These are phyloP conservation scores for Holothuria glaberrima DNA, from an alignment of 35 echinoderm and acorn worm species.

Conservation along the genomic window DNA sequence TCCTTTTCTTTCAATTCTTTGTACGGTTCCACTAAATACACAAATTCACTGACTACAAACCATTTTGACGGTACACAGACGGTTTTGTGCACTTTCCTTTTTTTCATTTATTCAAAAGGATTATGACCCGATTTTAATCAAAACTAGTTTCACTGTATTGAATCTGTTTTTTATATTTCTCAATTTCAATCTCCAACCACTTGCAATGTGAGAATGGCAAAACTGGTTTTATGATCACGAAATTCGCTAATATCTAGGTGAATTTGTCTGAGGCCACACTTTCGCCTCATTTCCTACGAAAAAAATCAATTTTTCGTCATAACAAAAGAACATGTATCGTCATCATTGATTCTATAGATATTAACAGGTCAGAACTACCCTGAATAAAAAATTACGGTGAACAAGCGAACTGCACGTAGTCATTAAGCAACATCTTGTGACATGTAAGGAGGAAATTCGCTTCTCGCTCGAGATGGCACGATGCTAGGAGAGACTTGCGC, in stretches of 20 bases:
- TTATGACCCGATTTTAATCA: constrained; percentile 51
- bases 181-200: neutral
- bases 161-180: neutral
- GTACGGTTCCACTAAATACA: neutral
- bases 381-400: constrained; percentile 7
- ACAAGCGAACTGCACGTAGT: constrained; percentile 23
- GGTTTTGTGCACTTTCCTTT: neutral
- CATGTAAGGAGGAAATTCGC: constrained; percentile 20
- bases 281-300: constrained; percentile 3
- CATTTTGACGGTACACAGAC: neutral
- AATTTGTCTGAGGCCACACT: constrained; percentile 13
- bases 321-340: constrained; percentile 22
- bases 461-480: constrained; percentile 36
- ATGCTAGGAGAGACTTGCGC: neutral
- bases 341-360: constrained; percentile 38
- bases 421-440: constrained; percentile 8
- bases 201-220: neutral
- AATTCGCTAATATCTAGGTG: constrained; percentile 32
- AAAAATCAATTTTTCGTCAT: constrained; percentile 45
- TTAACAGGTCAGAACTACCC: constrained; percentile 42
- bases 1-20: neutral
- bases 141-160: constrained; percentile 16
- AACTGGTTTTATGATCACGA: constrained; percentile 34
- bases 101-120: constrained; percentile 7
- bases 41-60: neutral